These are phyloP conservation scores for Zosterops lateralis DNA, from an alignment of 2,113 vertebrate species.

Conservation along the genomic window DNA sequence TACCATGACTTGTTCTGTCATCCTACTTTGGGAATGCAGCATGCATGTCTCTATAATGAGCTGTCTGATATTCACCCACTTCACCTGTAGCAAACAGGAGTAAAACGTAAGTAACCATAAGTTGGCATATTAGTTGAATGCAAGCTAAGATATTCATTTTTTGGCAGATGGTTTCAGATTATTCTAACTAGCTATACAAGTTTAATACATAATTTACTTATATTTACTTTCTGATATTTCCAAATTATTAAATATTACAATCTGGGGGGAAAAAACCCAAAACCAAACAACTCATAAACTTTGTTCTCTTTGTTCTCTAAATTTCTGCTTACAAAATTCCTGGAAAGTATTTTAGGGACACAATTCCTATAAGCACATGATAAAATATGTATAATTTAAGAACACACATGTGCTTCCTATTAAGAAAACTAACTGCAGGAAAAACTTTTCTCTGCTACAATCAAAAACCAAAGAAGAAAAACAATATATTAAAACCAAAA, in stretches of 20 bases:
- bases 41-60: conserved; percentile 72
- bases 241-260: conserved; percentile 19
- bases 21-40: conserved; percentile 45
- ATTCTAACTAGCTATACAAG: neutral
- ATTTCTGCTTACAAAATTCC: neutral
- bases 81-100: conserved; percentile 68
- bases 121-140: conserved; percentile 29
- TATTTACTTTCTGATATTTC: neutral
- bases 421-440: neutral
- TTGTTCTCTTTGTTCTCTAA: neutral
- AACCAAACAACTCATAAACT: neutral
- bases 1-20: conserved; percentile 69
- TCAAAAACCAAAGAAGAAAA: neutral
- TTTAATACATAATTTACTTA: conserved; percentile 18
- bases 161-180: neutral
- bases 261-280: neutral
- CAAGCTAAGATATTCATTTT: conserved; percentile 33
- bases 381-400: neutral
- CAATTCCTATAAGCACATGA: neutral
- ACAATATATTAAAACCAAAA: neutral
- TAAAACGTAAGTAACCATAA: conserved; percentile 58
- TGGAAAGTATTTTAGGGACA: neutral
- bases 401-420: neutral
- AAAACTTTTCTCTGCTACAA: neutral
- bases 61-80: conserved; percentile 71